Evolutionary conservation across 1,140 invertebrate genomes (phyloP).

Genomic region (Trichoplusia ni): DNA sequence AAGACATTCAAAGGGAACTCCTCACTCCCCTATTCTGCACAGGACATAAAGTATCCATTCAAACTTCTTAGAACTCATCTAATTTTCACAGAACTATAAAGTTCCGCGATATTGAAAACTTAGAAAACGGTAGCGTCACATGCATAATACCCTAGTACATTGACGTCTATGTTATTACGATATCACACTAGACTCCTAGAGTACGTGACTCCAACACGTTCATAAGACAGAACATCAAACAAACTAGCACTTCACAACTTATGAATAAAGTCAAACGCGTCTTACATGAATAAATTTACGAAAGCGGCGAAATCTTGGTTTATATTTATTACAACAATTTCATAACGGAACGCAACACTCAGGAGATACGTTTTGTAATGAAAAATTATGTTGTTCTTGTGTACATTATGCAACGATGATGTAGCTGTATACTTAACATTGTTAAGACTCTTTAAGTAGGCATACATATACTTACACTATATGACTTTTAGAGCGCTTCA

Average conservation of each 20-base stretch:
- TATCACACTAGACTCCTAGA: not conserved
- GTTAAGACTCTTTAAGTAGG: no score
- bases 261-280: conserved; percentile 18
- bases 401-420: no score
- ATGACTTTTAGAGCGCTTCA: no score
- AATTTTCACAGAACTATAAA: no score
- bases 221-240: conserved; percentile 13
- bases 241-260: conserved; percentile 23
- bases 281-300: conserved; percentile 25
- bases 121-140: not conserved
- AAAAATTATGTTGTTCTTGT: not conserved
- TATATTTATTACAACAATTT: conserved; percentile 24
- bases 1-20: no score
- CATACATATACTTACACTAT: no score
- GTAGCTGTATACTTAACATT: no score
- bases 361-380: conserved; percentile 3
- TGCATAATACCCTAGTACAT: not conserved
- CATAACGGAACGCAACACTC: conserved; percentile 14
- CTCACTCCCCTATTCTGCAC: no score
- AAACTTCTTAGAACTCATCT: no score
- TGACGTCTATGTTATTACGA: not conserved
- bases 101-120: not conserved
- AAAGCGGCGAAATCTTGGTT: conserved; percentile 21
- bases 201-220: conserved; percentile 8
- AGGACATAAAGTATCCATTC: no score